A percentile compares a stretch with the other conserved stretches of the same genome.
These are phyloP conservation scores for Luperina nickerlii DNA, from an alignment of 2,888 invertebrate species.

Conservation along the genomic window DNA sequence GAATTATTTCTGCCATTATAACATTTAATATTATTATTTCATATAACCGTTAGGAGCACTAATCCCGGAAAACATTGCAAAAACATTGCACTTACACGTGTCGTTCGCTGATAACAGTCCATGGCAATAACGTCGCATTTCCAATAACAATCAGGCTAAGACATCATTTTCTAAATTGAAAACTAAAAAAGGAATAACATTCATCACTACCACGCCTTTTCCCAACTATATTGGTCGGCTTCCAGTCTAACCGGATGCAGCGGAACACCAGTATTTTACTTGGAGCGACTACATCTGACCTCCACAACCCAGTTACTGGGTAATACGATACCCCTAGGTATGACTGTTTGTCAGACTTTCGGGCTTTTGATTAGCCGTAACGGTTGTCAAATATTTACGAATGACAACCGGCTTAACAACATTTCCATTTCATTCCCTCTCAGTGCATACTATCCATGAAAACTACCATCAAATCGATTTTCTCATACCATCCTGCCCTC, in stretches of 20 bases:
- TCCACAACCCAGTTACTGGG: no score
- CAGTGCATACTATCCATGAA: background rate
- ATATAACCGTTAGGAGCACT: background rate
- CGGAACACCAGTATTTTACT: no score
- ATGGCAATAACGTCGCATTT: background rate
- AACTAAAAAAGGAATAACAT: background rate
- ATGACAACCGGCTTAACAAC: background rate
- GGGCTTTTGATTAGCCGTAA: background rate
- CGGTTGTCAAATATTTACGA: background rate
- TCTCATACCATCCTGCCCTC: slow-evolving; percentile 4
- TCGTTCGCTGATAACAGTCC: background rate
- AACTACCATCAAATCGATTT: slow-evolving; percentile 32
- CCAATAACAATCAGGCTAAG: background rate
- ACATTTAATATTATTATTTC: no score
- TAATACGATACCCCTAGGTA: no score
- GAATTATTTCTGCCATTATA: background rate
- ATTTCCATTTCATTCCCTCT: background rate
- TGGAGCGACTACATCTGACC: no score
- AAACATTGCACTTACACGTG: background rate
- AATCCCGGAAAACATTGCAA: background rate
- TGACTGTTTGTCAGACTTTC: no score
- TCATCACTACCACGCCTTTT: no score
- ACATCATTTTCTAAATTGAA: background rate
- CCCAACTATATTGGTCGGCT: no score
- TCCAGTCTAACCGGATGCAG: no score